Evolutionary conservation across 1,140 invertebrate genomes (phyloP), one percentile per base, ranked within the genome.

Genomic region (Drosophila nannoptera): DNA sequence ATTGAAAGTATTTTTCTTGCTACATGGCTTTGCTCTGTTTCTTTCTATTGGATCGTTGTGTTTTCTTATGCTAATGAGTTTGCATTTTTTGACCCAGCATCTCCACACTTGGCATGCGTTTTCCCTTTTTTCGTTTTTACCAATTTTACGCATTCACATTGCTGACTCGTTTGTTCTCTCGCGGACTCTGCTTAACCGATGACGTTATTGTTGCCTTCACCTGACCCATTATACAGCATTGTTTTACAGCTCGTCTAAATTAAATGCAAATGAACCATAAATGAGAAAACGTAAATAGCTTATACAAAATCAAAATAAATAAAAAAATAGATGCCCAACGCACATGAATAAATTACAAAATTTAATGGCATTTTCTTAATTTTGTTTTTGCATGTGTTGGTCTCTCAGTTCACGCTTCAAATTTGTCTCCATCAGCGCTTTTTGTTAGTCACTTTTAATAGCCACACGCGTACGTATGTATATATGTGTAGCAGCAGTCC

Each of bases 11-110:
- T 69, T 73, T 70, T 64, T 73, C 56, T 32, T 22, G 48, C 49
- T 56, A 46, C 50, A 35, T 50, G 65, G 59, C 40, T 62, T 55
- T 73, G 63, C 71, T 65, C 75, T 83, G 64, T 75, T 84, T 68
- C 22, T 82, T 83, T 60, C 69, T 83, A 68, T 82, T 48, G 49
- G 9, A 14, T 35, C 48, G 35, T 31, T 32, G 71, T 74, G 69
- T 83, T 83, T 83, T 83, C 73, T 66, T 84, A 84, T 84, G 80
- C 60, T 86, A 84, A 84, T 84, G 76, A 83, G 80, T 78, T 75
- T 67, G 70, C 69, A 69, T 69, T 53, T 40, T 59, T 67, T 56
- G 54, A 29, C 56, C 42, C 53, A 68, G 66, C 69, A 80, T 80
- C 73, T 80, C 22, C 43, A 43, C 49, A 42, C 58, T 60, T 48